Evolutionary conservation across 2,888 invertebrate genomes (phyloP).

Genomic region (Dioctria rufipes): DNA sequence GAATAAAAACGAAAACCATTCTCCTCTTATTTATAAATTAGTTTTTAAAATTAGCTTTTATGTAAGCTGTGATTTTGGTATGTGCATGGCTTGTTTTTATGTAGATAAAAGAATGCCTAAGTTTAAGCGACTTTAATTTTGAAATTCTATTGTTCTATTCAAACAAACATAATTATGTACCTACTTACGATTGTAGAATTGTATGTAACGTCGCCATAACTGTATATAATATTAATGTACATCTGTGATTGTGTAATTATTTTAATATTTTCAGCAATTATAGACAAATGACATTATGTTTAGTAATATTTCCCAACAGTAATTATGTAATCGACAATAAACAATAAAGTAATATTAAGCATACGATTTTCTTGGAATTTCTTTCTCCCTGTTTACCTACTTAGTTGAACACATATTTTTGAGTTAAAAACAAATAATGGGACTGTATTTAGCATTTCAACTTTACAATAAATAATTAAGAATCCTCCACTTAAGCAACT

Average conservation of each 20-base stretch:
- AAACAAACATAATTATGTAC: background rate
- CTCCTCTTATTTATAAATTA: background rate
- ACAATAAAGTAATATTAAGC: no score
- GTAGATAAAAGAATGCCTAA: background rate
- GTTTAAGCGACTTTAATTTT: background rate
- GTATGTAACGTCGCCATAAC: background rate
- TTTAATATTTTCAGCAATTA: background rate
- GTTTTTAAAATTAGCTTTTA: background rate
- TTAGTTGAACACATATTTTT: no score
- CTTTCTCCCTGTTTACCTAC: no score
- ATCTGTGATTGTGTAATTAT: conserved; percentile 6
- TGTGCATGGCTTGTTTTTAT: background rate
- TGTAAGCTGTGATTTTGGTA: background rate
- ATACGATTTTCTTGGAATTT: no score
- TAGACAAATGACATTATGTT: background rate
- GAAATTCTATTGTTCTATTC: background rate
- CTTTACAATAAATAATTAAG: no score
- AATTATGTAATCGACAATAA: no score
- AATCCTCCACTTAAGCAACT: no score
- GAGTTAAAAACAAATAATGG: no score
- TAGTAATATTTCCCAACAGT: no score
- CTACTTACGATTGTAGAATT: background rate
- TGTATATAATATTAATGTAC: background rate
- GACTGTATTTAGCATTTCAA: no score
- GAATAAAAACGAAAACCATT: background rate